Evolutionary conservation across 2,888 invertebrate species (phyloP), one percentile per base, ranked within the genome.

Genomic region (Epiblema foenella): DNA sequence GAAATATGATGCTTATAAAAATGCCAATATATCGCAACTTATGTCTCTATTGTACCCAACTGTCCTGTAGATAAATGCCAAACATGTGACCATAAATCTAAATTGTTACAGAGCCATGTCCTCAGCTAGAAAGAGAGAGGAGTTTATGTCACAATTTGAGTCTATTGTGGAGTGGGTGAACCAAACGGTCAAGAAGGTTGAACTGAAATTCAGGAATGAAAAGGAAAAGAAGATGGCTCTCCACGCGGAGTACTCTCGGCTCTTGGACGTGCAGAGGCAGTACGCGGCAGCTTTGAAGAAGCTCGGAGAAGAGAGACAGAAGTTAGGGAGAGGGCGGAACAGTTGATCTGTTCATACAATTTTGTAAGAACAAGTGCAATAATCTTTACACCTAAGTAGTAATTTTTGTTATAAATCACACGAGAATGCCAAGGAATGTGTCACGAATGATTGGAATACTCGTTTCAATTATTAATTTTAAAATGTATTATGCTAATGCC

Each of bases 101-200:
- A 58, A 42, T 75, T 66, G 74, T 81, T 83, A 67, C 83, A 97
- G 97, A 85, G 98, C 98, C 1, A 97, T 98, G 96, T 95, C 96
- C 57, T 96, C 97, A 11, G 90, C 94, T 7, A 95, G 95, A 75
- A 96, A 96, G 33, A 96, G 97, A 78, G 98, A 98, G 81, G 97
- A 98, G 83, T 99, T 99, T 86, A 94, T 98, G 82, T 95, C 96
- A 72, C 98, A 99, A 86, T 96, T 99, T 82, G 97, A 98, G 84
- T 95, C 96, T 17, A 98, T 98, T 82, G 97, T 98, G 2, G 97
- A 97, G 39, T 97, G 98, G 79, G 96, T 99, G n/a, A 96, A 96
- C 83, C 96, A 96, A 82, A 98, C 97, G 49, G 96, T 97, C 80
- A 92, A 94, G 46, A 98, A 97, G 91, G 97, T 97, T 69, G 94